These are phyloP conservation scores for Enchytraeus crypticus DNA, from an alignment of 2,888 invertebrate genomes.

Conservation along the genomic window DNA sequence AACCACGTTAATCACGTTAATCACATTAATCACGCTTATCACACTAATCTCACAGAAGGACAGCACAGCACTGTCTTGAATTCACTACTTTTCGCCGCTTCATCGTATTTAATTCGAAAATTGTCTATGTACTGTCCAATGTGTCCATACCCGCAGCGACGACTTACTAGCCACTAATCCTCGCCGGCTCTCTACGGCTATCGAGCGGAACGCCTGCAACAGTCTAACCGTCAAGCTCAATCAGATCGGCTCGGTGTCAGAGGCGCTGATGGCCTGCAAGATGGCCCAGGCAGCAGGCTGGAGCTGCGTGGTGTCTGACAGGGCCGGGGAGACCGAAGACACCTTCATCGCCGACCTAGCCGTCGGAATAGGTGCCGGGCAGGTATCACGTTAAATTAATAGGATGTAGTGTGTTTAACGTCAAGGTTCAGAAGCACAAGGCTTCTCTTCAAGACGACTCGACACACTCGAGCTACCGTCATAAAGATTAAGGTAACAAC, in stretches of 20 bases:
- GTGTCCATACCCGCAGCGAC: conserved; percentile 58
- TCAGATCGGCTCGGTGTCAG: conserved; percentile 97
- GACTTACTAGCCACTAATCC: conserved; percentile 93
- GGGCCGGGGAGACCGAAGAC: conserved; percentile 97
- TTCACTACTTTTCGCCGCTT: no score
- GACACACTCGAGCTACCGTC: no score
- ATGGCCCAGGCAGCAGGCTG: conserved; percentile 58
- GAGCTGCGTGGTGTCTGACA: conserved; percentile 99
- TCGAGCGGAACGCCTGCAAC: conserved; percentile 95
- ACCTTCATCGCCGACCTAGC: conserved; percentile 97
- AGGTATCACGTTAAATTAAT: conserved; percentile 55
- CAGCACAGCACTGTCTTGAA: no score
- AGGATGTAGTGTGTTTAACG: no score
- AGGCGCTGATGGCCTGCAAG: conserved; percentile 76
- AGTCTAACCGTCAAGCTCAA: conserved; percentile 89
- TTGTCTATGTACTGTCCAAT: not conserved
- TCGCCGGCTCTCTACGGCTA: conserved; percentile 73
- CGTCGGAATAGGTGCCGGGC: conserved; percentile 93
- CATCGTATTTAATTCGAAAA: not conserved
- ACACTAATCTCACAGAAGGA: no score
- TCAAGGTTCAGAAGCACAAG: no score
- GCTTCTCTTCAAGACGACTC: no score
- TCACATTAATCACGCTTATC: no score
- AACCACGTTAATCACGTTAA: no score
- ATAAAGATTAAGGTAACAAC: no score